Evolutionary conservation across 2,797 vertebrate genomes (phyloP).

Genomic region (Arnoldichthys spilopterus): DNA sequence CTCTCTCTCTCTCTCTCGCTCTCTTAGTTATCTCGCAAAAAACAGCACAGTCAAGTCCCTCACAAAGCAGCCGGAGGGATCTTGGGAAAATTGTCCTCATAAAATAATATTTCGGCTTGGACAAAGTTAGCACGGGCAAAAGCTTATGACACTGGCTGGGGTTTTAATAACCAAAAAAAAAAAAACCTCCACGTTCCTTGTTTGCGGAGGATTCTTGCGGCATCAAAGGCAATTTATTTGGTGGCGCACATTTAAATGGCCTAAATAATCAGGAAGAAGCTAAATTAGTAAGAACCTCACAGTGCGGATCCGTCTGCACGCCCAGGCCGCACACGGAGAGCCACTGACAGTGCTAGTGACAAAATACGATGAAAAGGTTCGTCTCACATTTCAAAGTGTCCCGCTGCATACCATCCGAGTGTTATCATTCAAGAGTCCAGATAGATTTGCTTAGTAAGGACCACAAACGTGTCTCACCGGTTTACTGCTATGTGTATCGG

Average conservation of each 20-base stretch:
- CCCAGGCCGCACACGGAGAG: conserved; percentile 13
- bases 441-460: conserved; percentile 12
- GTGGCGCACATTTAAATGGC: conserved; percentile 53
- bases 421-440: conserved; percentile 9
- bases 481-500: not conserved
- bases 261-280: conserved; percentile 55
- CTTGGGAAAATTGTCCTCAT: conserved; percentile 61
- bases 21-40: conserved; percentile 69
- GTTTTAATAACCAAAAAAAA: conserved; percentile 52
- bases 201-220: conserved; percentile 54
- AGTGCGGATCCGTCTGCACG: conserved; percentile 6
- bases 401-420: conserved; percentile 19
- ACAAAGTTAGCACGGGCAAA: conserved; percentile 56
- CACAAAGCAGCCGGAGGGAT: conserved; percentile 60
- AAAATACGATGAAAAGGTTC: conserved; percentile 49
- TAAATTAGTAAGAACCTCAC: conserved; percentile 48
- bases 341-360: conserved; percentile 30
- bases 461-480: not conserved
- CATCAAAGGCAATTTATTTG: conserved; percentile 49
- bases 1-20: conserved; percentile 5
- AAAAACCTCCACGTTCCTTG: conserved; percentile 46
- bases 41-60: conserved; percentile 64
- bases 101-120: conserved; percentile 63
- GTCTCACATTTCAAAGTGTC: conserved; percentile 43
- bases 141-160: conserved; percentile 52